Evolutionary conservation across 2,888 invertebrate genomes (phyloP).

Genomic region (Rhaphigaster nebulosa): DNA sequence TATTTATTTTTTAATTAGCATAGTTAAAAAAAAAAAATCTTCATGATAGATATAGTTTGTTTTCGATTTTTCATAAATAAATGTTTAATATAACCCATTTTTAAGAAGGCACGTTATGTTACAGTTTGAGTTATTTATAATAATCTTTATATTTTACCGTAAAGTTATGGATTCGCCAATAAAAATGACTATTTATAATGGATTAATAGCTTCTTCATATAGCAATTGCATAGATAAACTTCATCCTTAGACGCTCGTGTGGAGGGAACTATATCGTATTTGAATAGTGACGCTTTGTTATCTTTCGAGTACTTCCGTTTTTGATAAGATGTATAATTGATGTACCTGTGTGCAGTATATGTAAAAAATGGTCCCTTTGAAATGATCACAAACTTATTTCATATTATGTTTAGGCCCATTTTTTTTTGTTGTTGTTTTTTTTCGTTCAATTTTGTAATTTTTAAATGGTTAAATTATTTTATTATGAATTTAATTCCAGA

Average conservation of each 20-base stretch:
- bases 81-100: not conserved
- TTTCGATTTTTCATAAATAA: too few species aligned
- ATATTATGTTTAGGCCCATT: not conserved
- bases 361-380: not conserved
- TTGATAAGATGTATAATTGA: constrained; percentile 11
- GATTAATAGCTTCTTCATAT: not conserved
- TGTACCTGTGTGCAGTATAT: not conserved
- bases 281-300: not conserved
- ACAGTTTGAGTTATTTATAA: not conserved
- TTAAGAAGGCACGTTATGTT: too few species aligned
- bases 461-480: too few species aligned
- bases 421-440: too few species aligned
- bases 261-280: not conserved
- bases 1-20: too few species aligned
- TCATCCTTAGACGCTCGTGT: not conserved
- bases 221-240: not conserved
- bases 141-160: not conserved
- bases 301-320: constrained; percentile 19
- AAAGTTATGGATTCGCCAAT: not conserved
- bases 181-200: not conserved
- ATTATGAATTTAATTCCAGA: too few species aligned
- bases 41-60: too few species aligned
- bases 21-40: too few species aligned
- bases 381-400: not conserved
- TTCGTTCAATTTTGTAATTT: too few species aligned